A percentile compares a stretch with the other conserved stretches of the same genome.
phyloP scores from a whole-genome alignment of 2,113 vertebrate species.

The Embiotoca jacksoni region DNA sequence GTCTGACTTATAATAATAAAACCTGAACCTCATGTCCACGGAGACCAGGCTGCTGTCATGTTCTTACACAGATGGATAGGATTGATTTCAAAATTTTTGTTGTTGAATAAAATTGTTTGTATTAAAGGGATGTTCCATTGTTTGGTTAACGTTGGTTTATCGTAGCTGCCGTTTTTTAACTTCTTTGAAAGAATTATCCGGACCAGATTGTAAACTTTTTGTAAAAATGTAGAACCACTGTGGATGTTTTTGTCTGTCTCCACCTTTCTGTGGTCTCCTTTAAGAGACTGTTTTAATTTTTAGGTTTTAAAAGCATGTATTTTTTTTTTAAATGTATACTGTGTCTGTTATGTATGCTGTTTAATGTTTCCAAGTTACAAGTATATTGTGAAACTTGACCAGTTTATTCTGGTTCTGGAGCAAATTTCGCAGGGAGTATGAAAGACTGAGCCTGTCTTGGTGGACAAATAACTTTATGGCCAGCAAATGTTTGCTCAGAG shows the following conservation, averaged over 20 bases:
- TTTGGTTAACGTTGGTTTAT: background rate
- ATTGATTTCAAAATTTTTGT: background rate
- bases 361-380: too few relatives aligned
- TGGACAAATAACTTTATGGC: slow-evolving; percentile 5
- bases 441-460: slow-evolving; percentile 4
- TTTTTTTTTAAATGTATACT: too few relatives aligned
- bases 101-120: too few relatives aligned
- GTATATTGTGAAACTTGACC: background rate
- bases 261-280: too few relatives aligned
- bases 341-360: too few relatives aligned
- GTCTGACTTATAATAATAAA: background rate
- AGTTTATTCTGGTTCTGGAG: background rate
- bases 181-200: background rate
- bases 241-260: too few relatives aligned
- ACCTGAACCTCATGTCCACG: background rate
- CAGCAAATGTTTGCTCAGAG: slow-evolving; percentile 6
- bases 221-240: too few relatives aligned
- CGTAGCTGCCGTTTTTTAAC: background rate
- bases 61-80: background rate
- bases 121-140: background rate
- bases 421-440: background rate
- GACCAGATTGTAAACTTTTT: background rate
- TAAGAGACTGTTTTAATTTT: too few relatives aligned
- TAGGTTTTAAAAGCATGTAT: too few relatives aligned
- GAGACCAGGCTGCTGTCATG: background rate